phyloP scores from a whole-genome alignment of 1,140 invertebrate species.

The Carposina sasakii region DNA sequence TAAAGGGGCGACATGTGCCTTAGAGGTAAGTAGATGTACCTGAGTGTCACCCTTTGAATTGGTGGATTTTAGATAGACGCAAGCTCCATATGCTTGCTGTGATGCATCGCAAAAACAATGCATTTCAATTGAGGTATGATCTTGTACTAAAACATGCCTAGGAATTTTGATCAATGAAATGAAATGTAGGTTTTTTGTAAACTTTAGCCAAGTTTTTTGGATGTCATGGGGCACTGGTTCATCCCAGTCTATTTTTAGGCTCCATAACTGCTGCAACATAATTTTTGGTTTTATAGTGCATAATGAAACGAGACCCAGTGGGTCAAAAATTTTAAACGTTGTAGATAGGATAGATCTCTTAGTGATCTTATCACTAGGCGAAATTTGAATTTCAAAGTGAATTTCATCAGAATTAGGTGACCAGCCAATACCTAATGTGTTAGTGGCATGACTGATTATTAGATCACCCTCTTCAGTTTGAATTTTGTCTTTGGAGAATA shows the following conservation, averaged over 20 bases:
- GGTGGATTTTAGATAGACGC: too few species aligned
- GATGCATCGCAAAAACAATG: slow-evolving; percentile 28
- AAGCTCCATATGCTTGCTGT: too few species aligned
- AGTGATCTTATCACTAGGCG: not conserved
- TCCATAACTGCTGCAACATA: slow-evolving; percentile 30
- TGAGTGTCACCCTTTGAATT: too few species aligned
- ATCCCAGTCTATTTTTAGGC: slow-evolving; percentile 15
- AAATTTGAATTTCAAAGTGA: slow-evolving; percentile 6
- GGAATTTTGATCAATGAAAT: slow-evolving; percentile 11
- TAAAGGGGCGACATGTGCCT: too few species aligned
- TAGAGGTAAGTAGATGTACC: too few species aligned
- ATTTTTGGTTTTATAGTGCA: slow-evolving; percentile 31
- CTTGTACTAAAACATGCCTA: slow-evolving; percentile 18
- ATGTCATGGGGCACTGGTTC: slow-evolving; percentile 19
- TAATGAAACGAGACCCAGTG: slow-evolving; percentile 32
- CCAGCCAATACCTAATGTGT: slow-evolving; percentile 22
- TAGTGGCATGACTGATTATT: slow-evolving; percentile 10
- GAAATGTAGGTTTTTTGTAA: slow-evolving; percentile 7
- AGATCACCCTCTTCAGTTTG: slow-evolving; percentile 21
- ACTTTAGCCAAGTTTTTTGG: slow-evolving; percentile 16
- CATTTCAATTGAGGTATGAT: slow-evolving; percentile 15
- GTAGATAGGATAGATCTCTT: slow-evolving; percentile 31
- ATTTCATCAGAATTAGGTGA: slow-evolving; percentile 16
- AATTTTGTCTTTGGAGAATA: not conserved
- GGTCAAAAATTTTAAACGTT: slow-evolving; percentile 19